phyloP scores from a whole-genome alignment of 1,140 invertebrate genomes.

The Drosophila parvula region DNA sequence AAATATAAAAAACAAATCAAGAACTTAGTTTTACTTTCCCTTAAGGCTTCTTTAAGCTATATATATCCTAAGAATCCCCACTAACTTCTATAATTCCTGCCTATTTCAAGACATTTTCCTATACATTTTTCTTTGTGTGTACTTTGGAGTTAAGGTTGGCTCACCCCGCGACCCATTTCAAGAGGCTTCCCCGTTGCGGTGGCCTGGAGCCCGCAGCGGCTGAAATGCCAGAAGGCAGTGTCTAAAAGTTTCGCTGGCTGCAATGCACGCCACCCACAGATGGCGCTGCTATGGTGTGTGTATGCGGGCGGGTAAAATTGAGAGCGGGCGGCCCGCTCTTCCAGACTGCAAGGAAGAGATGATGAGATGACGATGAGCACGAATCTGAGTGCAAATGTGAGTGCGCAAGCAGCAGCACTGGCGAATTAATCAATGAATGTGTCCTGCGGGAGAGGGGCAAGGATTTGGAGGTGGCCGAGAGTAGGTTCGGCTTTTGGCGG shows the following conservation, averaged over 20 bases:
- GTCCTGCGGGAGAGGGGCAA: constrained; percentile 58
- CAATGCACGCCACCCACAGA: constrained; percentile 31
- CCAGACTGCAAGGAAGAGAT: constrained; percentile 55
- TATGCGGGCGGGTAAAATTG: constrained; percentile 8
- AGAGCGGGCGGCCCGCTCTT: constrained; percentile 29
- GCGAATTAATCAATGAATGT: constrained; percentile 78
- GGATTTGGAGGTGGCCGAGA: not conserved
- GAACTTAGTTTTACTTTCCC: too few species aligned
- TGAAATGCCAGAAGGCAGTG: constrained; percentile 43
- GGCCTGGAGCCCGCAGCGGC: constrained; percentile 1
- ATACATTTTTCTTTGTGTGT: not conserved
- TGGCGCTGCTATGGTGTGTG: constrained; percentile 35
- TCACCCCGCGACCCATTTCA: not conserved
- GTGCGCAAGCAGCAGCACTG: constrained; percentile 57
- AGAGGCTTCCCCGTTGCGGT: constrained; percentile 5
- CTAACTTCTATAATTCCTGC: not conserved
- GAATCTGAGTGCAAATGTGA: constrained; percentile 63
- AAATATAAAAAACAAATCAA: too few species aligned
- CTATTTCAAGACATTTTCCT: not conserved
- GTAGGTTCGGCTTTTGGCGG: not conserved
- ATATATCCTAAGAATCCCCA: not conserved
- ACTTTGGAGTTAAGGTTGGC: not conserved
- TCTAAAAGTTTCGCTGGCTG: constrained; percentile 16
- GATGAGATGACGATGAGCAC: constrained; percentile 42
- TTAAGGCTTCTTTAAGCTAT: too few species aligned